Evolutionary conservation across 2,113 vertebrate genomes (phyloP).

Genomic region (Micromys minutus): DNA sequence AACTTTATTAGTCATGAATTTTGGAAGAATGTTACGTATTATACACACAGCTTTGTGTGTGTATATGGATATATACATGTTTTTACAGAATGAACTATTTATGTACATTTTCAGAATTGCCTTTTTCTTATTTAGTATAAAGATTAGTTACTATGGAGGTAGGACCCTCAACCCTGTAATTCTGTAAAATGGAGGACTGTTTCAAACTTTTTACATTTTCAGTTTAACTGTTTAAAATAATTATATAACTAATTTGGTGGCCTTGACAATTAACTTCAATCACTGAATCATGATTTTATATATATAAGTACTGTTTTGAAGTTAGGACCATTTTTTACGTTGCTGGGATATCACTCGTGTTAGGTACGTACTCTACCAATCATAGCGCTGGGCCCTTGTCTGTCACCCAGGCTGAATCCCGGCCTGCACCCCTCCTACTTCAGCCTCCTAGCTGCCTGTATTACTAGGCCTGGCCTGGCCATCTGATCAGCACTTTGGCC

Average conservation of each 20-base stretch:
- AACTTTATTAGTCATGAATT: slow-evolving; percentile 67
- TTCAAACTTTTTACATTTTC: slow-evolving; percentile 35
- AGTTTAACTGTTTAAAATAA: slow-evolving; percentile 52
- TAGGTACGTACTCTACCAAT: neutral
- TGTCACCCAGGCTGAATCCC: neutral
- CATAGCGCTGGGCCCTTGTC: neutral
- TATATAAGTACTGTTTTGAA: slow-evolving; percentile 21
- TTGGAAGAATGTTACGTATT: slow-evolving; percentile 62
- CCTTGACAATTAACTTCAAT: slow-evolving; percentile 48
- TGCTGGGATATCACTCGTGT: neutral
- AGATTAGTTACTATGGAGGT: slow-evolving; percentile 58
- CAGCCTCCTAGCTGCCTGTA: neutral
- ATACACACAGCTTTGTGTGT: slow-evolving; percentile 10
- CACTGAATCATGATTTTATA: slow-evolving; percentile 8
- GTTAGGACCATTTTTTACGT: neutral
- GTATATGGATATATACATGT: neutral
- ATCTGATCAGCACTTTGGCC: neutral
- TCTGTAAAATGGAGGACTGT: slow-evolving; percentile 49
- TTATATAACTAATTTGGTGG: slow-evolving; percentile 27
- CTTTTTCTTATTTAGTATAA: slow-evolving; percentile 60
- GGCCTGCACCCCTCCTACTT: neutral
- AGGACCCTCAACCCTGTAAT: slow-evolving; percentile 41
- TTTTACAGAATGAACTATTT: slow-evolving; percentile 58
- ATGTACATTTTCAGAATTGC: slow-evolving; percentile 60
- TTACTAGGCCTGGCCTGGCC: neutral